Base-by-base conservation (phyloP, 2,113 vertebrate genomes). In the Gila orcuttii region DNA sequence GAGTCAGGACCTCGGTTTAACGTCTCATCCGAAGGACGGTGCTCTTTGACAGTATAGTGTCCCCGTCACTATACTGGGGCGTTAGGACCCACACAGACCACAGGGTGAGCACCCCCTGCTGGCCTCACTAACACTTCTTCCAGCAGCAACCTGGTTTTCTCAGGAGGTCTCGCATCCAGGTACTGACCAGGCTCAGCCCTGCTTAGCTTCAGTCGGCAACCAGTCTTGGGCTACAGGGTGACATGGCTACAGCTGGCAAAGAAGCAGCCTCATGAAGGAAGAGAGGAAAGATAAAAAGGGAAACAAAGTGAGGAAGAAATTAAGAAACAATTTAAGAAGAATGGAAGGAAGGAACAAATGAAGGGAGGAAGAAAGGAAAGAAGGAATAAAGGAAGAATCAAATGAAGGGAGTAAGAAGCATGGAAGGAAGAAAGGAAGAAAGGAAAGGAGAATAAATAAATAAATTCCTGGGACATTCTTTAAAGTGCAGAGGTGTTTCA, bases 401-500 rank as follows among this genome's bases (percentile, higher is more conserved):
- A 55, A 28, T 55, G 4, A 33, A 73, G 28, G 10, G 25, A 74
- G 82, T 69, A 71, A 68, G 79, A 75, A 81, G 74, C 84, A 88
- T 83, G 89, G 11, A 52, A 4, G 47, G 47, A 79, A 33, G 87
- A 50, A 7, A 10, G 59, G 73, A 36, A 52, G 11, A 57, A 74
- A 79, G 5, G 25, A 66, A n/a, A 6, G 55, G 55, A 13, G 69
- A 55, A 36, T 36, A 47, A 25, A 83, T 36, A 19, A 25, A 28
- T 28, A 28, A 28, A 88, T 84, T 68, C 73, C 60, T 55, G 64
- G 59, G 42, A 45, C 36, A 36, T 83, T 62, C 66, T 83, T 21
- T 74, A 13, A 86, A 79, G 74, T 79, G 59, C 64, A 28, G 45
- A 36, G 62, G 83, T 71, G 55, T 68, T 84, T 88, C 82, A 88